Conservation (phyloP, 2,888 invertebrate genomes). For the Ceraclea dissimilis region DNA sequence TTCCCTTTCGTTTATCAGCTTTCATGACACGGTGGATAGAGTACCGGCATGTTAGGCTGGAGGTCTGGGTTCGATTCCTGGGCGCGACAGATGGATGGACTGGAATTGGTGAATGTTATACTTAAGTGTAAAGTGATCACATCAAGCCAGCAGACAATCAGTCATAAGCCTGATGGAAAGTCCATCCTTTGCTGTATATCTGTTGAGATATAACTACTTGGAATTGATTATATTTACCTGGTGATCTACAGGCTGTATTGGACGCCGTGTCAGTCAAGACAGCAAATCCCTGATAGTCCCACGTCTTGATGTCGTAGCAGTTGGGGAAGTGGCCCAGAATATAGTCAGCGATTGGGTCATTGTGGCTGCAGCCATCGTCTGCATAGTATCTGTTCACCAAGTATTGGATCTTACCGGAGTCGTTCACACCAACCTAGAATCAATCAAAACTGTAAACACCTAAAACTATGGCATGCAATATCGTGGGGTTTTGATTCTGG, state of each 20-base stretch:
- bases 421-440: slow-evolving; percentile 47
- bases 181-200: too few species aligned
- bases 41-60: too few species aligned
- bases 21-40: too few species aligned
- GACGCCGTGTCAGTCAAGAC: slow-evolving; percentile 58
- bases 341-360: slow-evolving; percentile 34
- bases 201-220: too few species aligned
- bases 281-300: slow-evolving; percentile 42
- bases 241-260: slow-evolving; percentile 62
- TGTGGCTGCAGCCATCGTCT: slow-evolving; percentile 37
- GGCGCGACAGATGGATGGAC: too few species aligned
- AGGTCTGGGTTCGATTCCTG: too few species aligned
- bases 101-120: too few species aligned
- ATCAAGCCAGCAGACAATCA: too few species aligned
- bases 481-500: not conserved
- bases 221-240: slow-evolving; percentile 46
- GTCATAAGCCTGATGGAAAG: too few species aligned
- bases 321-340: slow-evolving; percentile 34
- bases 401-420: slow-evolving; percentile 49
- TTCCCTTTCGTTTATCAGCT: too few species aligned
- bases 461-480: not conserved
- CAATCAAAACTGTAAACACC: not conserved
- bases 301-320: slow-evolving; percentile 48
- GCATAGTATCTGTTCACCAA: slow-evolving; percentile 40
- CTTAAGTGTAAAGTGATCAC: too few species aligned